Conservation (phyloP, 1,140 invertebrate genomes). For the Laupala kohalensis region DNA sequence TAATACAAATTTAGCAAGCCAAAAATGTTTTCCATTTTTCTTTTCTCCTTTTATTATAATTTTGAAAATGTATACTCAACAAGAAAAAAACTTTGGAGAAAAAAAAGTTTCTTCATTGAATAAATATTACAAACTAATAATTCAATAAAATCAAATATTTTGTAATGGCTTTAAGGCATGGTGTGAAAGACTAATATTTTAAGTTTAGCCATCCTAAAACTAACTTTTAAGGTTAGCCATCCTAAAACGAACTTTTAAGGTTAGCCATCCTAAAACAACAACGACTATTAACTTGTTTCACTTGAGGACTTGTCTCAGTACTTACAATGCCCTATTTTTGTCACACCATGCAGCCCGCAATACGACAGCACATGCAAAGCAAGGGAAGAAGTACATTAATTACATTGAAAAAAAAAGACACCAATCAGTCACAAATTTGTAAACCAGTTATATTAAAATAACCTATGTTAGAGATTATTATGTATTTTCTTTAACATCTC, state of each 20-base stretch:
- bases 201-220: too few relatives aligned
- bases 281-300: not conserved
- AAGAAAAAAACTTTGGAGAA: not conserved
- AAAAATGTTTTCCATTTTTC: not conserved
- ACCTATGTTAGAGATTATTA: not conserved
- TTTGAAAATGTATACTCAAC: too few relatives aligned
- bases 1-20: not conserved
- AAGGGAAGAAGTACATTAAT: constrained; percentile 19
- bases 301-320: constrained; percentile 10
- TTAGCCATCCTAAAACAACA: constrained; percentile 2
- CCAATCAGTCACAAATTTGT: constrained; percentile 5
- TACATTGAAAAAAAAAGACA: constrained; percentile 12
- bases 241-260: not conserved
- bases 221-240: too few relatives aligned
- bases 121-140: not conserved
- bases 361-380: constrained; percentile 17
- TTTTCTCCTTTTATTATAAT: not conserved
- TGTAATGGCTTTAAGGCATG: not conserved
- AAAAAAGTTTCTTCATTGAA: not conserved
- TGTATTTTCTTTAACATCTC: not conserved
- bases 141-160: not conserved
- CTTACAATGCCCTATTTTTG: constrained; percentile 17
- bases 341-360: constrained; percentile 17
- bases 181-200: not conserved
- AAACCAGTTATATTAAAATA: not conserved